These are phyloP conservation scores for Cecidostiba fungosa DNA, from an alignment of 2,888 invertebrate species.

Conservation along the genomic window DNA sequence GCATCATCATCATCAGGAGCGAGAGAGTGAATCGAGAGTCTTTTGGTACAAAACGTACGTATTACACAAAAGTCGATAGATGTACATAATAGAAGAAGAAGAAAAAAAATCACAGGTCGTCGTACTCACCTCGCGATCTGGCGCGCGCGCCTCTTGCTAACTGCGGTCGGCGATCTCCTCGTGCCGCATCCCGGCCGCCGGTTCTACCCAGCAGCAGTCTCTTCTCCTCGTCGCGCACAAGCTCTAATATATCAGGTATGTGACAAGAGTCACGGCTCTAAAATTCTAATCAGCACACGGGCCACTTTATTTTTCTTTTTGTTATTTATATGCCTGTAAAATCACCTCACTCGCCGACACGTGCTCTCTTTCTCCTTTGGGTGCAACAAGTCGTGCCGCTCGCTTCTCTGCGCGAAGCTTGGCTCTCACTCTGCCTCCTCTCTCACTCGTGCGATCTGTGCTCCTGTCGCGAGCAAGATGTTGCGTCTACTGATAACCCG, in stretches of 20 bases:
- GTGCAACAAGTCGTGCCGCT: not conserved
- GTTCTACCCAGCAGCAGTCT: constrained; percentile 67
- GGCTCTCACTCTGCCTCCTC: not conserved
- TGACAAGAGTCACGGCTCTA: not conserved
- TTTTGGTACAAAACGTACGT: too few relatives aligned
- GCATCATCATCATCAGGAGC: not conserved
- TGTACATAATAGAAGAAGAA: not conserved
- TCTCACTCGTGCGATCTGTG: constrained; percentile 5
- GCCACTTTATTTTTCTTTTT: constrained; percentile 18
- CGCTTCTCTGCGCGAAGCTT: not conserved
- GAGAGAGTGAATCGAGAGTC: not conserved
- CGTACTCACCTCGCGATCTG: constrained; percentile 75
- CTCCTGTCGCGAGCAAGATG: constrained; percentile 77
- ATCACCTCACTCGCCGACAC: constrained; percentile 9
- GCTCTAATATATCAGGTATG: too few relatives aligned
- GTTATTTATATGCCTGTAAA: not conserved
- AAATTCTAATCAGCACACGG: not conserved
- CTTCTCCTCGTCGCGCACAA: constrained; percentile 36
- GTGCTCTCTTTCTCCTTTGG: not conserved
- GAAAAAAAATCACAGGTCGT: not conserved
- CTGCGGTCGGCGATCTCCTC: constrained; percentile 76
- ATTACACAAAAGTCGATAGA: too few relatives aligned
- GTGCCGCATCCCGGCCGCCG: constrained; percentile 79
- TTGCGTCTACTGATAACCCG: constrained; percentile 79
- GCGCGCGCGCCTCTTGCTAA: constrained; percentile 75